phyloP scores from a whole-genome alignment of 2,113 vertebrate genomes.

The Gorsachius goisagi region DNA sequence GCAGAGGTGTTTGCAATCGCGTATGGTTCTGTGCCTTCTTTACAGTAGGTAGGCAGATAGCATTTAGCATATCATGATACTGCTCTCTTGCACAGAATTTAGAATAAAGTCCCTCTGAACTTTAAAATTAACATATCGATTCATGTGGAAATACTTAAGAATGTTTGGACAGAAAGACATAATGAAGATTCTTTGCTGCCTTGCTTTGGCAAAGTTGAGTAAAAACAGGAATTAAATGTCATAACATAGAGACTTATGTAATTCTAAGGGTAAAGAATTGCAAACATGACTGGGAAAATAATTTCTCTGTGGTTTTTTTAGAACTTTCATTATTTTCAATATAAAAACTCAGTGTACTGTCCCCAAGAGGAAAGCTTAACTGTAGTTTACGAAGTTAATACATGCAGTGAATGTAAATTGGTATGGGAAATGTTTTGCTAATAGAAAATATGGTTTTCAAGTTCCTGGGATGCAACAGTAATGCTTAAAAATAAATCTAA shows the following conservation, averaged over 20 bases:
- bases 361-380: constrained; percentile 48
- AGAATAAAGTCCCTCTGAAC: neutral
- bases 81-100: neutral
- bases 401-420: constrained; percentile 46
- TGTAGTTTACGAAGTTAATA: constrained; percentile 39
- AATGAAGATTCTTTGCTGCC: constrained; percentile 39
- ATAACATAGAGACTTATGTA: constrained; percentile 61
- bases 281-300: constrained; percentile 67
- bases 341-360: constrained; percentile 24
- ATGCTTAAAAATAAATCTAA: constrained; percentile 50
- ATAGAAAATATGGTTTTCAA: constrained; percentile 13
- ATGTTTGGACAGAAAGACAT: constrained; percentile 8
- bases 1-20: neutral
- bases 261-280: constrained; percentile 60
- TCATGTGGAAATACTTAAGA: constrained; percentile 43
- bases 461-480: constrained; percentile 38
- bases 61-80: neutral
- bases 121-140: constrained; percentile 9
- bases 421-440: constrained; percentile 57
- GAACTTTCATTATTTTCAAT: constrained; percentile 60
- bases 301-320: constrained; percentile 45
- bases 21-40: neutral
- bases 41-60: neutral
- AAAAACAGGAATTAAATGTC: constrained; percentile 67
- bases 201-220: constrained; percentile 53